These are phyloP conservation scores for Mamestra brassicae DNA, from an alignment of 2,888 invertebrate genomes.

Conservation along the genomic window DNA sequence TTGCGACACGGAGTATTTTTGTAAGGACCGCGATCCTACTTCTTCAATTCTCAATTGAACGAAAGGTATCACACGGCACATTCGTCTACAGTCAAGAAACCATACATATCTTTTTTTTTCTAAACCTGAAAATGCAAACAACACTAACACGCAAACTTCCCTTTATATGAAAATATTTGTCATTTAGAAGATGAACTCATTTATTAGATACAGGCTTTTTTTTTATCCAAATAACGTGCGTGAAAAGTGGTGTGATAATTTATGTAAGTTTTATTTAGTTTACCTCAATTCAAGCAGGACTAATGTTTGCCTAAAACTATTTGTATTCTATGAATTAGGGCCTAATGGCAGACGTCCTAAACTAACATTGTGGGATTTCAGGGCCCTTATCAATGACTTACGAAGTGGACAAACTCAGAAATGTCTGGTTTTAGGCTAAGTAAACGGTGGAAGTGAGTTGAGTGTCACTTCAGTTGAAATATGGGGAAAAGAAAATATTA, in stretches of 20 bases:
- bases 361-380: conserved; percentile 43
- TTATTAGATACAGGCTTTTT: not conserved
- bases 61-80: no score
- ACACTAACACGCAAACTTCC: no score
- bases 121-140: no score
- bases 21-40: no score
- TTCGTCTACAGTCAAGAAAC: no score
- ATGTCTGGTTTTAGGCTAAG: conserved; percentile 34
- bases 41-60: no score
- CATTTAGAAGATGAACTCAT: no score
- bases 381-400: conserved; percentile 24
- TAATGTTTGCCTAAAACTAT: conserved; percentile 40
- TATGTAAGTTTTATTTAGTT: not conserved
- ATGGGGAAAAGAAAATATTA: not conserved
- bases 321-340: conserved; percentile 24
- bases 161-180: no score
- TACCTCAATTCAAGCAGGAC: conserved; percentile 6
- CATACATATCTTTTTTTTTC: no score
- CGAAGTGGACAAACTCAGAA: conserved; percentile 16
- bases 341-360: conserved; percentile 43
- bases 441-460: conserved; percentile 9
- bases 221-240: not conserved
- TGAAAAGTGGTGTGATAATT: not conserved
- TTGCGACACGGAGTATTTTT: no score
- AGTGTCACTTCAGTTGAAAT: conserved; percentile 31